These are phyloP conservation scores for Dromaius novaehollandiae DNA, from an alignment of 2,113 vertebrate genomes.

Conservation along the genomic window DNA sequence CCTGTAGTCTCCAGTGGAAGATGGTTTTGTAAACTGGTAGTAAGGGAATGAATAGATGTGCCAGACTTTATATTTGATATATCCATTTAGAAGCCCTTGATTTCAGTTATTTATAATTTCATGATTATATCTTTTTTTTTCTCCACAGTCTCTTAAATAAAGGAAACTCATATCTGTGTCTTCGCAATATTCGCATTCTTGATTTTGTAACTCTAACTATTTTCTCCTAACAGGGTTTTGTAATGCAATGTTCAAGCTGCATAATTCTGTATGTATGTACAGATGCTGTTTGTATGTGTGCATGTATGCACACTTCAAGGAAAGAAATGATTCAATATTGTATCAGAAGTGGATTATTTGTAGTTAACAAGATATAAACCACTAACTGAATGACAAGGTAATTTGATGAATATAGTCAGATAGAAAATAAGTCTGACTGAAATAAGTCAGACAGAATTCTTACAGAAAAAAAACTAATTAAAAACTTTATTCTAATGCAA, in stretches of 20 bases:
- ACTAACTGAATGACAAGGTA: neutral
- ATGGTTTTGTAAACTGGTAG: neutral
- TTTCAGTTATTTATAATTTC: neutral
- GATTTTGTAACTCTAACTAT: neutral
- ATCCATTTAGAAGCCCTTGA: neutral
- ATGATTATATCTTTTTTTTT: neutral
- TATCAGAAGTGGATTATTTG: neutral
- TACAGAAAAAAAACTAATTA: neutral
- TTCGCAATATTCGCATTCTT: neutral
- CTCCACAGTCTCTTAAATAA: neutral
- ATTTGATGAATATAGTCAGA: neutral
- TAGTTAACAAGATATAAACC: neutral
- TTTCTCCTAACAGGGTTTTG: neutral
- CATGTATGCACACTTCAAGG: neutral
- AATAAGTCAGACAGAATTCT: neutral
- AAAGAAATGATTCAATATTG: neutral
- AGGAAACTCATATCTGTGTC: neutral
- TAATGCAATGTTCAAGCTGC: neutral
- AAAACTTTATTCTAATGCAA: neutral
- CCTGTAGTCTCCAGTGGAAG: neutral
- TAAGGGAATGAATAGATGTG: neutral
- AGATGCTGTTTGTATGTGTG: neutral
- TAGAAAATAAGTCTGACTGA: neutral
- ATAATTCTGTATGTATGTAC: neutral
- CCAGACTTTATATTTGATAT: neutral